Evolutionary conservation across 2,797 vertebrate species (phyloP), one percentile per base, ranked within the genome.

Genomic region (Balearica regulorum): DNA sequence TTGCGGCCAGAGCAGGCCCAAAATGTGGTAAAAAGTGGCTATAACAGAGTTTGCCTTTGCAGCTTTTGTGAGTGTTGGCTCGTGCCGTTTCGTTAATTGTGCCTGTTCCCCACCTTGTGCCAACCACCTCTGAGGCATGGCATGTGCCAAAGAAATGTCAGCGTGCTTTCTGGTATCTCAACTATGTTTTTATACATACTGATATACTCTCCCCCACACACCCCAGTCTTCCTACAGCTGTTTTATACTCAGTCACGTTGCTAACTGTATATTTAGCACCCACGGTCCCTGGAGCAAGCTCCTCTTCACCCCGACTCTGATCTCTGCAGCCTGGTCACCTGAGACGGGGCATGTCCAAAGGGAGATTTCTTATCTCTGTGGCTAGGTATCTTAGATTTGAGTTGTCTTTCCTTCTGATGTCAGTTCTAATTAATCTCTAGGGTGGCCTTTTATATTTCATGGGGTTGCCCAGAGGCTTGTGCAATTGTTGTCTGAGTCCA

Each of bases 81-180:
- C 6, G 3, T 51, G 41, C 21, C 0, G 0, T 43, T 77, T 43
- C 71, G 20, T 54, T 83, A 55, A 69, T 62, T 78, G 57, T 0
- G 3, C 62, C 20, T 48, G 29, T 19, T 94, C 57, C 49, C 33
- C 48, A 12, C 14, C 64, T 91, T 1, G 3, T 90, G 87, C 93
- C 64, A 85, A 15, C n/a, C 68, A 18, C 39, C 60, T 29, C 51
- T 0, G 0, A 60, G 68, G 75, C 53, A 6, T 4, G 29, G 68
- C 43, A 11, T 15, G 48, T 75, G 81, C 95, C 89, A 87, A 70
- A 81, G 89, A 91, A 43, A 57, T 26, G 84, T 95, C 95, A 93
- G 60, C 61, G 3, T 31, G 22, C 31, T 61, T 68, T 71, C 64
- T 94, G 78, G 4, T 81, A 11, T 70, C 94, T 94, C 87, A 87